Conservation (phyloP, 2,888 invertebrate species). For the Heliconius erato region DNA sequence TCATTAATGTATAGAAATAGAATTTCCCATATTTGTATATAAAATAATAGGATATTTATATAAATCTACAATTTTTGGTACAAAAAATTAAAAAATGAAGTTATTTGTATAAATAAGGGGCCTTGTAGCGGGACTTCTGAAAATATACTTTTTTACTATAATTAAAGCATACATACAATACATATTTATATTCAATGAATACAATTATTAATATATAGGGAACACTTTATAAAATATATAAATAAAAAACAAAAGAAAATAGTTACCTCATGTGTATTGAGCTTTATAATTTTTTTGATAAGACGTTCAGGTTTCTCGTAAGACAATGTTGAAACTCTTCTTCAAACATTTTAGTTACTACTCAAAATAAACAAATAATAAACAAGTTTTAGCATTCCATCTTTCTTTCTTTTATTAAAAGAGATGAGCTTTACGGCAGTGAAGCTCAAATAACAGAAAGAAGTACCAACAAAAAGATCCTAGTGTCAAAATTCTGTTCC, state of each 20-base stretch:
- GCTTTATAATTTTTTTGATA: constrained; percentile 16
- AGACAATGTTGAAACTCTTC: background rate
- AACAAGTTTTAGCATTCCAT: too few species aligned
- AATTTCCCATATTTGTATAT: background rate
- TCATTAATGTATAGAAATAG: background rate
- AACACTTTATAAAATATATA: background rate
- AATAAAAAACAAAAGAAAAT: background rate
- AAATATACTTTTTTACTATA: background rate
- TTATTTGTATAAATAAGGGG: background rate
- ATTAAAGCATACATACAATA: background rate
- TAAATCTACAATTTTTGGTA: background rate
- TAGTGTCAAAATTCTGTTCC: too few species aligned
- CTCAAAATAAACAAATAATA: too few species aligned
- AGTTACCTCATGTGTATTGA: background rate
- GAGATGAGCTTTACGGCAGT: too few species aligned
- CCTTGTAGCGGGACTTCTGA: background rate
- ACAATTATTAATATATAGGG: background rate
- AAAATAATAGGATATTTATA: background rate
- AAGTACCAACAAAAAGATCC: too few species aligned
- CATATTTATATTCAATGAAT: background rate
- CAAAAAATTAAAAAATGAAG: background rate
- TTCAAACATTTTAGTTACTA: background rate
- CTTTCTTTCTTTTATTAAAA: too few species aligned
- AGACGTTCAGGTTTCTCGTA: constrained; percentile 12
- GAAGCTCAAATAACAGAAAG: too few species aligned